Percentiles rank a stretch among this genome's conserved stretches.
Conservation (phyloP, 2,113 vertebrate genomes). For the Burhinus oedicnemus region DNA sequence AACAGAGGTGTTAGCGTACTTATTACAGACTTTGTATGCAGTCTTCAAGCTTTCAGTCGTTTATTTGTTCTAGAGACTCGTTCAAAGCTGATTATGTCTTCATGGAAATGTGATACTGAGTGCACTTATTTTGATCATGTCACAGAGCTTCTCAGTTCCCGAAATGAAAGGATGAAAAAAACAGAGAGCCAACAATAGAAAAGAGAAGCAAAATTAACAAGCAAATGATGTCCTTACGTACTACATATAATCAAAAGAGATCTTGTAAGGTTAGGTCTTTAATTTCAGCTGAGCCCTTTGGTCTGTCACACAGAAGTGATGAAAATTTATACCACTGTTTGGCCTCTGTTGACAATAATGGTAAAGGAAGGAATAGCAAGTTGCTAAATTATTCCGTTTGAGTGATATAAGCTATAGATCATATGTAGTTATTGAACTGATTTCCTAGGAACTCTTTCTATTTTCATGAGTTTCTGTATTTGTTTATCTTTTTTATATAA, state of each 20-base stretch:
- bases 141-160: not conserved
- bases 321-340: not conserved
- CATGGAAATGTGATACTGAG: not conserved
- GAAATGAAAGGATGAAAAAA: conserved; percentile 3
- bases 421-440: not conserved
- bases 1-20: not conserved
- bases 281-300: not conserved
- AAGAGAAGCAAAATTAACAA: conserved; percentile 19
- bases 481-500: not conserved
- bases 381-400: conserved; percentile 12
- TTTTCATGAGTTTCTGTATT: not conserved
- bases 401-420: not conserved
- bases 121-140: conserved; percentile 10
- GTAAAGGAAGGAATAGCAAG: not conserved
- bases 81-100: conserved; percentile 24
- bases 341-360: not conserved
- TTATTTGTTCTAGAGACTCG: not conserved
- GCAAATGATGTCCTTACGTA: not conserved
- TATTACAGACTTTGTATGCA: not conserved
- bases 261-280: not conserved
- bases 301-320: not conserved
- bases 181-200: not conserved
- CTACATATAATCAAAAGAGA: conserved; percentile 30
- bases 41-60: not conserved
- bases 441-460: not conserved